A percentile compares a stretch with the other conserved stretches of the same genome.
phyloP scores from a whole-genome alignment of 2,113 vertebrate species.

The Oenanthe melanoleuca region DNA sequence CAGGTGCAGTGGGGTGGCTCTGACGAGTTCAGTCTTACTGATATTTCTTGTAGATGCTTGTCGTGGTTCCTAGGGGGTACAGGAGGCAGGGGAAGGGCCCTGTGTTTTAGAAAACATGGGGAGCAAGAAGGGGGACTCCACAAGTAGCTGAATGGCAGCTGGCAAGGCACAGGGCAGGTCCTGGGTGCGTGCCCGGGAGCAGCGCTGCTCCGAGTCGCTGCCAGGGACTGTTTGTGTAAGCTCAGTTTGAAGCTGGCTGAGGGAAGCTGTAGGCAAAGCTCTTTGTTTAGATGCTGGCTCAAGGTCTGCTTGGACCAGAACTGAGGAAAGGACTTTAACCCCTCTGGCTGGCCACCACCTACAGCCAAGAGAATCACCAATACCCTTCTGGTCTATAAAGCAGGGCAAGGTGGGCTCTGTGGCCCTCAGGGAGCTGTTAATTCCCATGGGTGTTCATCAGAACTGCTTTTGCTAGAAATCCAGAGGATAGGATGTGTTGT shows the following conservation, averaged over 20 bases:
- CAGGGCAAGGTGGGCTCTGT: background rate
- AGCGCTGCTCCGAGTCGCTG: background rate
- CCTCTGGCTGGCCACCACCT: background rate
- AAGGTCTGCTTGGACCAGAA: background rate
- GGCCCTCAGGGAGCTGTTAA: background rate
- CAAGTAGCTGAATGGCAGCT: background rate
- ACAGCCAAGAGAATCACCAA: background rate
- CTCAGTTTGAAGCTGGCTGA: background rate
- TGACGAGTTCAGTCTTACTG: background rate
- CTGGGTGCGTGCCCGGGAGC: accelerated
- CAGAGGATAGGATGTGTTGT: background rate
- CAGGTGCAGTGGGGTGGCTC: background rate
- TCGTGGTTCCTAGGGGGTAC: background rate
- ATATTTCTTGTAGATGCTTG: background rate
- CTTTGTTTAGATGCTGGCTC: background rate
- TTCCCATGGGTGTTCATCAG: background rate
- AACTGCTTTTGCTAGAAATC: background rate
- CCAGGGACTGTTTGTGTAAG: background rate
- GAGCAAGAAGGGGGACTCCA: background rate
- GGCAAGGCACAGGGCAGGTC: background rate
- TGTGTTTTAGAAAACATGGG: background rate
- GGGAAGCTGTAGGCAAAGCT: background rate
- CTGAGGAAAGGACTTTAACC: background rate
- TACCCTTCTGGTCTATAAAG: background rate
- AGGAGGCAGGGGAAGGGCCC: background rate